Percentiles rank a stretch among this genome's conserved stretches.
These are phyloP conservation scores for Ophion slaviceki DNA, from an alignment of 2,888 invertebrate genomes.

Conservation along the genomic window DNA sequence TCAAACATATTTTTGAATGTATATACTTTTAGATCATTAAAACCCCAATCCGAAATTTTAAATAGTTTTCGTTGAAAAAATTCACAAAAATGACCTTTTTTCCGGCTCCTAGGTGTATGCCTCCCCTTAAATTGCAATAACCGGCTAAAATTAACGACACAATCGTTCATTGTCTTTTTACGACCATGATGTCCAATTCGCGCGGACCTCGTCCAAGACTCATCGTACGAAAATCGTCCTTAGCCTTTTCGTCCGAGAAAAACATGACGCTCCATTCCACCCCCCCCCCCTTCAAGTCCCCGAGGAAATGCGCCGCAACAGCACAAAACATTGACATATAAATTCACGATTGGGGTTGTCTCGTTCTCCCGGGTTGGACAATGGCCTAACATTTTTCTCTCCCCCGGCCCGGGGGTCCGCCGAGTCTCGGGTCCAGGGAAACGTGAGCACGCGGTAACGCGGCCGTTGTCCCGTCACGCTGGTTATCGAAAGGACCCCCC, in stretches of 20 bases:
- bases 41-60: too few relatives aligned
- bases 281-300: neutral
- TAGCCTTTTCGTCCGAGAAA: neutral
- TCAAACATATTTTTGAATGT: too few relatives aligned
- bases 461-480: slow-evolving; percentile 59
- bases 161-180: neutral
- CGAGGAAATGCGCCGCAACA: slow-evolving; percentile 35
- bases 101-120: too few relatives aligned
- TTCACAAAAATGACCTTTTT: too few relatives aligned
- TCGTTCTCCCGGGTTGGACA: slow-evolving; percentile 47
- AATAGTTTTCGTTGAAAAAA: too few relatives aligned
- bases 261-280: neutral
- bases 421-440: slow-evolving; percentile 38
- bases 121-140: neutral
- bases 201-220: neutral
- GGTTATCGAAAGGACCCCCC: slow-evolving; percentile 52
- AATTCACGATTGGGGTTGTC: slow-evolving; percentile 56
- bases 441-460: slow-evolving; percentile 49
- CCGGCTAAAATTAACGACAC: neutral
- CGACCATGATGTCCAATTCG: neutral
- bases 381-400: slow-evolving; percentile 60
- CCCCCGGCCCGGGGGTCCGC: slow-evolving; percentile 42
- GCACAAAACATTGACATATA: slow-evolving; percentile 45
- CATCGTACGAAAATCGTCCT: neutral
- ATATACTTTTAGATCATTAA: too few relatives aligned